phyloP scores from a whole-genome alignment of 2,888 invertebrate genomes.

The Rhogogaster chlorosoma region DNA sequence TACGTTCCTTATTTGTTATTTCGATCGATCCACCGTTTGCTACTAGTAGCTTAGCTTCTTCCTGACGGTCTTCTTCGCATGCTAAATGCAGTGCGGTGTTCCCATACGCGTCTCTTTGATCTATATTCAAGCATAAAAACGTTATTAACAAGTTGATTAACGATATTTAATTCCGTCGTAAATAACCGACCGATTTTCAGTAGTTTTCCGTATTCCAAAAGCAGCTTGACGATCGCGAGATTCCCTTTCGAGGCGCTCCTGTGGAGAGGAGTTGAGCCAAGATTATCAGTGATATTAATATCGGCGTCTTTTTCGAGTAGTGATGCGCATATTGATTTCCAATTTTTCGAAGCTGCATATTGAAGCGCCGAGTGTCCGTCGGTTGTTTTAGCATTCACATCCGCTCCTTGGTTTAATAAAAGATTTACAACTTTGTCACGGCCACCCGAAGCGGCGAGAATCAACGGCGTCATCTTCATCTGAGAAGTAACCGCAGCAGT shows the following conservation, averaged over 20 bases:
- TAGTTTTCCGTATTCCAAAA: conserved; percentile 81
- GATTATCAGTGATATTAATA: conserved; percentile 84
- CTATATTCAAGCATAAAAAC: conserved; percentile 62
- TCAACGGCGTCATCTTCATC: conserved; percentile 87
- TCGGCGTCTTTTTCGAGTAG: conserved; percentile 85
- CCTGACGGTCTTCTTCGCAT: conserved; percentile 88
- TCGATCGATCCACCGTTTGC: conserved; percentile 83
- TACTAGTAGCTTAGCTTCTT: conserved; percentile 84
- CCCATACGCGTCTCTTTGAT: conserved; percentile 85
- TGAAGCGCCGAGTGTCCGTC: conserved; percentile 91
- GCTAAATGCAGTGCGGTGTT: conserved; percentile 91
- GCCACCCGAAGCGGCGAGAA: conserved; percentile 90
- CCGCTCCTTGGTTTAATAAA: conserved; percentile 84
- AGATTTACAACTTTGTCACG: conserved; percentile 84
- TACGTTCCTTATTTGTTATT: conserved; percentile 83
- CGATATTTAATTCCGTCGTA: background rate
- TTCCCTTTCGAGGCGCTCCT: conserved; percentile 90
- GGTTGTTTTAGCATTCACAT: conserved; percentile 86
- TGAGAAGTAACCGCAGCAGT: conserved; percentile 62
- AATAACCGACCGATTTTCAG: conserved; percentile 76
- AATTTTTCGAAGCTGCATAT: conserved; percentile 92
- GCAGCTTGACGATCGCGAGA: conserved; percentile 83
- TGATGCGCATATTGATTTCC: conserved; percentile 84
- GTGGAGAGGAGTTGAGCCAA: conserved; percentile 88
- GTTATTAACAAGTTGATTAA: background rate